phyloP scores from a whole-genome alignment of 2,113 vertebrate genomes.

The Ictidomys tridecemlineatus region DNA sequence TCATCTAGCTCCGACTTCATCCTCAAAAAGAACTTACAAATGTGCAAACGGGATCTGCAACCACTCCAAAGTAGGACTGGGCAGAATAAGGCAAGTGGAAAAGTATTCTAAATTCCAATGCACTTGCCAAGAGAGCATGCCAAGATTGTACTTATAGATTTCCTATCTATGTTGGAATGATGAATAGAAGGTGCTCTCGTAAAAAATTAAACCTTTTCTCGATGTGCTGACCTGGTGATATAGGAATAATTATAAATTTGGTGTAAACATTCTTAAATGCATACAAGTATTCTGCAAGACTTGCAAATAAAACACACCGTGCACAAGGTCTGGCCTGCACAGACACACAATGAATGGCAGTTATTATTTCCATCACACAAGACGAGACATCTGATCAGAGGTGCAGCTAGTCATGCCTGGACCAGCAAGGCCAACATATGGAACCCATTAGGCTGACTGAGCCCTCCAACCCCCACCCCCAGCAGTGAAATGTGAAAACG shows the following conservation, averaged over 20 bases:
- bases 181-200: too few species aligned
- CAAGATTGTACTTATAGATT: too few species aligned
- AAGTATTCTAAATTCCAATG: too few species aligned
- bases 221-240: neutral
- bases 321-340: accelerated
- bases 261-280: neutral
- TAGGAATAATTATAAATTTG: neutral
- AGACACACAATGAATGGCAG: neutral
- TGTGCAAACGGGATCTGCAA: too few species aligned
- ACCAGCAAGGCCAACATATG: neutral
- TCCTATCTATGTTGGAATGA: too few species aligned
- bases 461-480: neutral
- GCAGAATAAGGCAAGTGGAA: too few species aligned
- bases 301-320: neutral
- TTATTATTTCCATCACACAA: neutral
- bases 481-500: conserved; percentile 40
- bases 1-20: too few species aligned
- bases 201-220: too few species aligned
- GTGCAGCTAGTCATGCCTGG: conserved; percentile 27
- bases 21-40: too few species aligned
- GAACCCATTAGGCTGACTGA: conserved; percentile 48
- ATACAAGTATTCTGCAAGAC: neutral
- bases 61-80: too few species aligned
- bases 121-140: too few species aligned
- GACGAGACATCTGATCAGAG: neutral